phyloP scores from a whole-genome alignment of 1,140 invertebrate genomes.

The Eriocheir sinensis region DNA sequence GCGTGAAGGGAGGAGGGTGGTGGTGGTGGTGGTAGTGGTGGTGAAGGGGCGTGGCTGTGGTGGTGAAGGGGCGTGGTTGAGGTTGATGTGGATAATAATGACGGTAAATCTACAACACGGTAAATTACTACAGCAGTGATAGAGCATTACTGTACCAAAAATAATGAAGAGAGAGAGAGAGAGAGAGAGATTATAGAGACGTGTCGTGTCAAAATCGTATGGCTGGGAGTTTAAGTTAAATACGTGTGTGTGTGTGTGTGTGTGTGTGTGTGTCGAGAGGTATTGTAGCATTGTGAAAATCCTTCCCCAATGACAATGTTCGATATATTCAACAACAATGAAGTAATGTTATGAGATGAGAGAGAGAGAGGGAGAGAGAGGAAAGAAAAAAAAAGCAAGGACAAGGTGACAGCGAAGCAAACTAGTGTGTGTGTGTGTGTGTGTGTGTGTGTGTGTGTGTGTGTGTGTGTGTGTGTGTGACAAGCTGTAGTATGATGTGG shows the following conservation, averaged over 20 bases:
- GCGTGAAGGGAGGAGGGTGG: no score
- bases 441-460: conserved; percentile 14
- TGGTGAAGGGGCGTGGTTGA: not conserved
- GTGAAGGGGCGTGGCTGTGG: not conserved
- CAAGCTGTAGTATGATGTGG: not conserved
- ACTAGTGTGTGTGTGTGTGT: not conserved
- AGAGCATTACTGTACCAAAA: not conserved
- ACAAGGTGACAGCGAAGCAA: not conserved
- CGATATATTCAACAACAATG: not conserved
- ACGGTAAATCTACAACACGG: not conserved
- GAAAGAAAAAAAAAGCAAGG: not conserved
- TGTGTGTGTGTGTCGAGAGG: not conserved
- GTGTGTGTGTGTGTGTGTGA: conserved; percentile 14
- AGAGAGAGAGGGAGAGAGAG: conserved; percentile 25
- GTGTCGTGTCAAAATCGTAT: not conserved
- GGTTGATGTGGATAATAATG: not conserved
- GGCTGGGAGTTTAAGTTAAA: not conserved
- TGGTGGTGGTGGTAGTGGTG: no score
- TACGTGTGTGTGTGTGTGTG: not conserved
- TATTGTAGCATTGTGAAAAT: no score
- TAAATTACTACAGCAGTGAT: no score
- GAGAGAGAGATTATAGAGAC: not conserved
- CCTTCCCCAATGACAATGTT: no score
- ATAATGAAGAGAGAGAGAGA: conserved; percentile 53
- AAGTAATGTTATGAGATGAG: not conserved